These are phyloP conservation scores for Sapajus apella DNA, from an alignment of 2,113 vertebrate species.

Conservation along the genomic window DNA sequence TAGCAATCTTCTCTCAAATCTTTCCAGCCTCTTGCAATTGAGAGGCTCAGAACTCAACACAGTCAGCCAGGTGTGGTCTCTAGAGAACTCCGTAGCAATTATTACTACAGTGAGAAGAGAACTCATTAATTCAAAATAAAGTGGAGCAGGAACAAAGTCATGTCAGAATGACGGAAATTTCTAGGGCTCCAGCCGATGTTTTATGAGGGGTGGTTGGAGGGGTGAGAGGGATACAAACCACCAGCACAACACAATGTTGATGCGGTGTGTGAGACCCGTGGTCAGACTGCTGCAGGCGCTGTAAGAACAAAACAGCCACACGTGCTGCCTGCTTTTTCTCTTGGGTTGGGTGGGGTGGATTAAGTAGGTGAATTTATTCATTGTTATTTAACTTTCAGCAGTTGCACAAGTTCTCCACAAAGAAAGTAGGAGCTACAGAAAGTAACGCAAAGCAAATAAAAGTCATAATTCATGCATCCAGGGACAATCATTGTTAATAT, in stretches of 20 bases:
- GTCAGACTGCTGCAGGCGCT: background rate
- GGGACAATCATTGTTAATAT: background rate
- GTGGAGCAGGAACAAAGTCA: slow-evolving; percentile 19
- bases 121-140: slow-evolving; percentile 57
- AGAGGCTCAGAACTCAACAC: slow-evolving; percentile 11
- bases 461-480: background rate
- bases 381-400: background rate
- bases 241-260: background rate
- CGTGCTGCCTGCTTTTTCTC: background rate
- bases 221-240: background rate
- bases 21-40: background rate
- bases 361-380: background rate
- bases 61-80: background rate
- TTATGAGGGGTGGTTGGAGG: accelerated
- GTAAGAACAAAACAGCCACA: background rate
- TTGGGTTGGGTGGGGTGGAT: background rate
- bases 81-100: background rate
- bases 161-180: slow-evolving; percentile 28
- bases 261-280: accelerated
- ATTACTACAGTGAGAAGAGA: slow-evolving; percentile 15
- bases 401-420: background rate
- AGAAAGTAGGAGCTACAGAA: background rate
- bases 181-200: background rate
- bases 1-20: slow-evolving; percentile 12
- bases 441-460: background rate